phyloP scores from a whole-genome alignment of 2,797 vertebrate genomes.

The Melanotaenia parkinsoni region DNA sequence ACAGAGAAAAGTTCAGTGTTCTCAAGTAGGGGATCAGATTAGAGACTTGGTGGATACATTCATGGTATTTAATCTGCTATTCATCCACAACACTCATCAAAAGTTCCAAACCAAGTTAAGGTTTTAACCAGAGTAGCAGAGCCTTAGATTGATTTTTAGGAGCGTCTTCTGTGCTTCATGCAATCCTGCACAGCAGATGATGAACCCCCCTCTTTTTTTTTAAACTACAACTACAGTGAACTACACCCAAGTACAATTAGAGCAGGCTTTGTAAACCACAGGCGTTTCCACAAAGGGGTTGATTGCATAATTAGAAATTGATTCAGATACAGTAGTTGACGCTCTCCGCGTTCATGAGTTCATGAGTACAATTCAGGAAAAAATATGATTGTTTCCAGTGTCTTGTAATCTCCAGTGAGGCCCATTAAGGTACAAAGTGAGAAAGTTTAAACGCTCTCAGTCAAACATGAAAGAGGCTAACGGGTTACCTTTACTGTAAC shows the following conservation, averaged over 20 bases:
- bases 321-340: slow-evolving; percentile 25
- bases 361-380: slow-evolving; percentile 34
- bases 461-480: neutral
- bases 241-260: slow-evolving; percentile 20
- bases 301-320: slow-evolving; percentile 66
- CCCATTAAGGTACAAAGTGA: slow-evolving; percentile 62
- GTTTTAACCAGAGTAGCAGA: slow-evolving; percentile 1
- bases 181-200: slow-evolving; percentile 36
- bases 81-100: slow-evolving; percentile 36
- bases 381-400: slow-evolving; percentile 51
- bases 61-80: slow-evolving; percentile 50
- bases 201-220: no score
- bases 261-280: slow-evolving; percentile 25
- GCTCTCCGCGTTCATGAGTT: slow-evolving; percentile 28
- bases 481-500: neutral
- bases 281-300: slow-evolving; percentile 11
- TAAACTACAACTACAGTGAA: slow-evolving; percentile 12
- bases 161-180: slow-evolving; percentile 29
- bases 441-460: slow-evolving; percentile 22
- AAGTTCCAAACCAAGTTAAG: slow-evolving; percentile 31
- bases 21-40: slow-evolving; percentile 21
- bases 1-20: slow-evolving; percentile 25
- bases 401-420: slow-evolving; percentile 48
- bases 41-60: slow-evolving; percentile 73
- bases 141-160: slow-evolving; percentile 2